A percentile compares a stretch with the other conserved stretches of the same genome.
phyloP scores from a whole-genome alignment of 1,140 invertebrate species.

The Tenebrio molitor region DNA sequence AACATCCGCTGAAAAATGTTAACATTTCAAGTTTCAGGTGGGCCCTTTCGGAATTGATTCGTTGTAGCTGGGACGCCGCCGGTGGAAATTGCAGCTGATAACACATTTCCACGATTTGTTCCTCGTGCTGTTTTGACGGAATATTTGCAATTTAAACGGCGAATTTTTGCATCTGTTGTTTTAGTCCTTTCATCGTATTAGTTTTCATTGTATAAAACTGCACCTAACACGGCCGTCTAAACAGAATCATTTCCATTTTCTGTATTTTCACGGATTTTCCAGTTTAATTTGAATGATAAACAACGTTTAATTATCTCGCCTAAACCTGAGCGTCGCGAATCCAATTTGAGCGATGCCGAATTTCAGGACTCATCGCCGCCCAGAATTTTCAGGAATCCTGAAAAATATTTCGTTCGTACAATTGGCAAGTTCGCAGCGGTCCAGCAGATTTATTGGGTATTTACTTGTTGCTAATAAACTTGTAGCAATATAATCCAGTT shows the following conservation, averaged over 20 bases:
- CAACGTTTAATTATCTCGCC: constrained; percentile 17
- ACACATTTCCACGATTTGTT: too few species aligned
- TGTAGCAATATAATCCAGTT: too few species aligned
- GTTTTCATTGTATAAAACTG: constrained; percentile 14
- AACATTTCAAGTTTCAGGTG: background rate
- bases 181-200: too few species aligned
- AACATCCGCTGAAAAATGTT: constrained; percentile 41
- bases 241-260: constrained; percentile 28
- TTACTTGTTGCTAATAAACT: too few species aligned
- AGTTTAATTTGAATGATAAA: constrained; percentile 27
- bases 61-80: too few species aligned
- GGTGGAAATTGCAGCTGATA: too few species aligned
- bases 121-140: background rate
- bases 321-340: background rate
- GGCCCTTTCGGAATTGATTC: background rate
- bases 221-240: constrained; percentile 2
- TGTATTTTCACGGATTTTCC: constrained; percentile 38
- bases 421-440: too few species aligned
- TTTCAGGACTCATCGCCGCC: constrained; percentile 6
- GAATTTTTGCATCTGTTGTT: too few species aligned
- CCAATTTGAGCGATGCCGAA: constrained; percentile 16
- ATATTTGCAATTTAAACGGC: too few species aligned
- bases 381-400: too few species aligned
- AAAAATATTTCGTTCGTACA: too few species aligned
- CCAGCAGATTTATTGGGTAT: too few species aligned